These are phyloP conservation scores for Pardalotus punctatus DNA, from an alignment of 2,113 vertebrate genomes.

Conservation along the genomic window DNA sequence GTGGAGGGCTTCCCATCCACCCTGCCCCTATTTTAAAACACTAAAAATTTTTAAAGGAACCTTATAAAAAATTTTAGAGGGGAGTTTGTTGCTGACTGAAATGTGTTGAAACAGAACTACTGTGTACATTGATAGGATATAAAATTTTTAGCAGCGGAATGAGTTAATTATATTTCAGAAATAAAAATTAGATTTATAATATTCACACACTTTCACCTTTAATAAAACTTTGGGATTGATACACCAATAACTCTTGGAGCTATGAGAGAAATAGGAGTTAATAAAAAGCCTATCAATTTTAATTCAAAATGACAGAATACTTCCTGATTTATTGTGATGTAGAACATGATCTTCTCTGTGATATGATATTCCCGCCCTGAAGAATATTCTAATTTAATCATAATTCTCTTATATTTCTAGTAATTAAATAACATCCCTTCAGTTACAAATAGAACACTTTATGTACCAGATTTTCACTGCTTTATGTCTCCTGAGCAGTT, in stretches of 20 bases:
- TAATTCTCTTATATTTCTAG: background rate
- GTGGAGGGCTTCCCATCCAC: rapidly evolving
- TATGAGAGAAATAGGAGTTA: constrained; percentile 1
- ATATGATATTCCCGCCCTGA: background rate
- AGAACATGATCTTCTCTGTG: background rate
- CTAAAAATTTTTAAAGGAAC: background rate
- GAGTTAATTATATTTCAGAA: constrained; percentile 26
- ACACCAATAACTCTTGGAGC: background rate
- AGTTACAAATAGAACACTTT: background rate
- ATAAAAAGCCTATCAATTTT: constrained; percentile 49
- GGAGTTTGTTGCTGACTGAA: background rate
- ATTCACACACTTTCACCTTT: background rate
- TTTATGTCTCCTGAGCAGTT: background rate
- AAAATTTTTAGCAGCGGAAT: background rate
- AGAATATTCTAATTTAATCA: constrained; percentile 42
- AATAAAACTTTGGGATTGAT: constrained; percentile 20
- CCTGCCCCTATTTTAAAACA: background rate
- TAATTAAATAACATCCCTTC: constrained; percentile 36
- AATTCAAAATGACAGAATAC: constrained; percentile 28
- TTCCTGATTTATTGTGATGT: constrained; percentile 32
- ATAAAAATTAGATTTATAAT: constrained; percentile 28
- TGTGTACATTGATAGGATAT: background rate
- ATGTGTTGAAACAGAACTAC: background rate
- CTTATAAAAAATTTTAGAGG: background rate
- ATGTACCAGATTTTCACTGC: background rate